These are phyloP conservation scores for Ricordea florida DNA, from an alignment of 92 coral and sea anemone genomes.

Conservation along the genomic window DNA sequence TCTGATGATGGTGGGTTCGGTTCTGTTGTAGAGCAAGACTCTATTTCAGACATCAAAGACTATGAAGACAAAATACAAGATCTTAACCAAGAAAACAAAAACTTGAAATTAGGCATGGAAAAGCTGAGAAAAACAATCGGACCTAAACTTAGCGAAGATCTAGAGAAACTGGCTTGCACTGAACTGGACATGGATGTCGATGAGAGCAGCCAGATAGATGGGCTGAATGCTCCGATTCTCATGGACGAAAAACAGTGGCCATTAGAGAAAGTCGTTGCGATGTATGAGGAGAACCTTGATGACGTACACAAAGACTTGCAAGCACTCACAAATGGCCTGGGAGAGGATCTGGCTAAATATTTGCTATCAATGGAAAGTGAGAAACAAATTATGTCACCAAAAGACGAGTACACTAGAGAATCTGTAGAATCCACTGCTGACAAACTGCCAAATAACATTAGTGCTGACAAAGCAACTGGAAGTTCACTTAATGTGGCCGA, in stretches of 20 bases:
- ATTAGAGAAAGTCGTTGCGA: constrained; percentile 51
- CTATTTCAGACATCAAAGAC: background rate
- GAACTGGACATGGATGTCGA: background rate
- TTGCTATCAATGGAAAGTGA: too few relatives aligned
- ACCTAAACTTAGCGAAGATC: background rate
- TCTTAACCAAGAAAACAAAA: constrained; percentile 17
- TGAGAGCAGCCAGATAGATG: background rate
- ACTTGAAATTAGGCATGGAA: background rate
- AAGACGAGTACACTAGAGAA: too few relatives aligned
- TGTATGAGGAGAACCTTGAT: constrained; percentile 52
- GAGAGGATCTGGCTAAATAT: too few relatives aligned
- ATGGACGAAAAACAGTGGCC: constrained; percentile 46
- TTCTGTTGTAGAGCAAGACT: background rate
- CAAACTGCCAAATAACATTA: too few relatives aligned
- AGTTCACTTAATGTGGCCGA: too few relatives aligned
- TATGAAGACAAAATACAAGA: constrained; percentile 16
- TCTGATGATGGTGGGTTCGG: background rate
- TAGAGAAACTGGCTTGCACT: background rate
- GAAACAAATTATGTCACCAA: too few relatives aligned
- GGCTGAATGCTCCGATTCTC: constrained; percentile 24
- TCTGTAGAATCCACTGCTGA: too few relatives aligned
- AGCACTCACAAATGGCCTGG: too few relatives aligned
- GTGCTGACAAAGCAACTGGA: too few relatives aligned
- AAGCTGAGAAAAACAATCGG: constrained; percentile 26
- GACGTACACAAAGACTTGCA: too few relatives aligned